Evolutionary conservation across 2,797 vertebrate genomes (phyloP), one percentile per base, ranked within the genome.

Genomic region (Sebastes glaucus): DNA sequence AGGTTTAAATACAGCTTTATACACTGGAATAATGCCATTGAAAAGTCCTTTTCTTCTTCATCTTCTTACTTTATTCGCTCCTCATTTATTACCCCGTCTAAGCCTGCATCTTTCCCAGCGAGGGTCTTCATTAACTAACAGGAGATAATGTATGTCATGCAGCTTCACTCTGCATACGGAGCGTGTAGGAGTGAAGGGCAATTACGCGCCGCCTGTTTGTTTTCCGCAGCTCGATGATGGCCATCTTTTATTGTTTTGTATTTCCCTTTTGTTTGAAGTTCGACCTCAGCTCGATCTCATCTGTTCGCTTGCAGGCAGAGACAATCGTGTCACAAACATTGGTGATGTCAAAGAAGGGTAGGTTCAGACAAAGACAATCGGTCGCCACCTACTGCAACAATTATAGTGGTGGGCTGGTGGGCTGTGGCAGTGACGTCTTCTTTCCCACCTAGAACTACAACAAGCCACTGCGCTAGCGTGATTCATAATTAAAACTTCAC

Each of bases 91-190:
- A 35, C 28, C 46, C 23, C 16, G 7, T 6, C 53, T 35, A 11
- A 2, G 53, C 20, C 60, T 1, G 64, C 1, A 11, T 72, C 57
- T 53, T 42, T 53, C 81, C 86, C 86, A 77, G 72, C 76, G 0
- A 72, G 68, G 49, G 42, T 52, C 79, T 87, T 89, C 84, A 83
- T 85, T 81, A 84, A 74, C 73, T 77, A 56, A 42, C 77, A 57
- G 83, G 70, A 76, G 83, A 75, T 78, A 60, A 82, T 74, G 74
- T 56, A 62, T 28, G 68, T 74, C 74, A 65, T 10, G 75, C 76
- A 25, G 83, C 80, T 73, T 81, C 49, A 4, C 56, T 83, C 73
- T 62, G 75, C 79, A 64, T 56, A 78, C 5, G 38, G 56, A 14
- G 18, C 7, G 81, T 73, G 83, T 82, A 59, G 87, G 87, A 82